A percentile compares a stretch with the other conserved stretches of the same genome.
phyloP scores from a whole-genome alignment of 2,888 invertebrate genomes.

The Gastrophysa polygoni region DNA sequence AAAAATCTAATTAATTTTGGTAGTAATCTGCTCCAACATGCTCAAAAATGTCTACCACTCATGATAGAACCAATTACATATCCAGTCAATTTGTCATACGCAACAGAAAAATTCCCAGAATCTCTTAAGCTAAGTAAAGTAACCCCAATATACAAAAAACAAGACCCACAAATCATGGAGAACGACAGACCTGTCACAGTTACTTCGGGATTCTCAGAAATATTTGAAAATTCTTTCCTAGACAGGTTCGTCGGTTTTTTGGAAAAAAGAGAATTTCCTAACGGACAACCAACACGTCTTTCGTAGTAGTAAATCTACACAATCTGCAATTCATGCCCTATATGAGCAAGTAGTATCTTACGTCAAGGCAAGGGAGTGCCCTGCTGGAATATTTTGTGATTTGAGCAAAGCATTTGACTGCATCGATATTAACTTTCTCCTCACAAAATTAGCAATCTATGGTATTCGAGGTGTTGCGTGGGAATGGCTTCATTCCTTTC shows the following conservation, averaged over 20 bases:
- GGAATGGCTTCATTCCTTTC: too few relatives aligned
- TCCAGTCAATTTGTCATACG: background rate
- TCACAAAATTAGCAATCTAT: background rate
- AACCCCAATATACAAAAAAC: background rate
- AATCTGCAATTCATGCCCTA: background rate
- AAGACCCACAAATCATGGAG: background rate
- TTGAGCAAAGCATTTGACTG: background rate
- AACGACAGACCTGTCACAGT: slow-evolving; percentile 3
- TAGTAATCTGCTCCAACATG: too few relatives aligned
- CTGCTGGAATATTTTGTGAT: too few relatives aligned
- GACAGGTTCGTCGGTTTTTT: background rate
- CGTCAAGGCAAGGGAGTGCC: background rate
- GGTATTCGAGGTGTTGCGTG: background rate
- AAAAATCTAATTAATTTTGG: too few relatives aligned
- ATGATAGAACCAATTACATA: background rate
- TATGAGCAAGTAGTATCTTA: background rate
- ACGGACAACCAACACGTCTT: background rate
- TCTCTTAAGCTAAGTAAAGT: background rate
- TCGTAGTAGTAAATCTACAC: background rate
- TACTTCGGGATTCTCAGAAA: background rate
- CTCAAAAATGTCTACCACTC: background rate
- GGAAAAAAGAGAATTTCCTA: background rate
- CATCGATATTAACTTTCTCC: background rate
- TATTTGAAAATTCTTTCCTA: background rate
- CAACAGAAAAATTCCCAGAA: background rate